Base-by-base conservation (phyloP, 2,113 vertebrate genomes). In the Antidorcas marsupialis region DNA sequence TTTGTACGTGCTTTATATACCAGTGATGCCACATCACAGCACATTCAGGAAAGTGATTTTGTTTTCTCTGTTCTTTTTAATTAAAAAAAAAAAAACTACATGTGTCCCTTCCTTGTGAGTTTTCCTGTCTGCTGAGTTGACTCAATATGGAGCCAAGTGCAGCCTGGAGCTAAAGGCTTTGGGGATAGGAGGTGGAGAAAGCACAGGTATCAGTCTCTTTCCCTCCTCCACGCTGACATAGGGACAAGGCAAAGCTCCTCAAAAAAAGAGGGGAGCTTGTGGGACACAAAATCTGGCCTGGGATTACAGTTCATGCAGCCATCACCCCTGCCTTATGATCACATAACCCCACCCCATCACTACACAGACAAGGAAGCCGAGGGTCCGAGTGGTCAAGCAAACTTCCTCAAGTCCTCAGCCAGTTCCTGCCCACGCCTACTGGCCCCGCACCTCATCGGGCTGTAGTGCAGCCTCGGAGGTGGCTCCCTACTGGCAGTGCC, bases 51-150 rank as follows among this genome's bases (percentile, higher is more conserved):
- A 94, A 96, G 30, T 87, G 90, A 98, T 98, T 60, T 36, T 78
- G 79, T 81, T 96, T 98, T 96, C 83, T 90, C 96, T 55, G 91
- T 98, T 98, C 88, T 94, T 98, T 99, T 98, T 98, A 71, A 98
- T 97, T 97, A 99, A 99, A 99, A 98, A 98, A 55, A 55, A 98
- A 53, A 19, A 21, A n/a, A 8, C 10, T 95, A 8, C 8, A 0
- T 55, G 52, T 87, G 85, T 11, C 12, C 23, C 45, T 96, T 96
- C 47, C 79, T 98, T 89, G n/a, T 45, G 82, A 64, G 21, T 87
- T 57, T 76, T 74, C 19, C 52, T 57, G 16, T 86, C 64, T 55
- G 12, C 64, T 4, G 1, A 52, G 47, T 25, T 7, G 1, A 21
- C 45, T 64, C 45, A 30, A 12, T 23, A 4, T 4, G 23, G 25